Conservation (phyloP, 2,888 invertebrate species). For the Anaspis maculata region DNA sequence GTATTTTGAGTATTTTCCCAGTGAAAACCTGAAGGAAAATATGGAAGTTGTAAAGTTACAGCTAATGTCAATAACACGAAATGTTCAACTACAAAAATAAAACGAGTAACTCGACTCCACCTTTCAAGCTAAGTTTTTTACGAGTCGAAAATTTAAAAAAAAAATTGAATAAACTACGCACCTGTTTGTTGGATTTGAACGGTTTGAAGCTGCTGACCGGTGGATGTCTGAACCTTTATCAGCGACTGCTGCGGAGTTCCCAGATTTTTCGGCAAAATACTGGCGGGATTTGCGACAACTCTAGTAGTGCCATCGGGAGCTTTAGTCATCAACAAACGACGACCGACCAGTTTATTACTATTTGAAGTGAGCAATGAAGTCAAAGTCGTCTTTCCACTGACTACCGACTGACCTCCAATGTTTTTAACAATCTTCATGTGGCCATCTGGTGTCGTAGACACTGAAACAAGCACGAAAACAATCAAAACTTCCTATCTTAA, state of each 20-base stretch:
- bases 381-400: slow-evolving; percentile 54
- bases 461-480: slow-evolving; percentile 15
- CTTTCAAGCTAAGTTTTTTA: too few species aligned
- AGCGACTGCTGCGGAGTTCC: slow-evolving; percentile 42
- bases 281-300: slow-evolving; percentile 53
- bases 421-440: slow-evolving; percentile 59
- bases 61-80: too few species aligned
- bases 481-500: slow-evolving; percentile 3
- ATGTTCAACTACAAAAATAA: too few species aligned
- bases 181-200: slow-evolving; percentile 42
- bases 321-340: slow-evolving; percentile 69
- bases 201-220: slow-evolving; percentile 33
- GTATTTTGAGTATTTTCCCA: too few species aligned
- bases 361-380: slow-evolving; percentile 56
- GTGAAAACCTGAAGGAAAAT: too few species aligned
- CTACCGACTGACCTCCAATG: slow-evolving; percentile 46
- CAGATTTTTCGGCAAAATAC: slow-evolving; percentile 46
- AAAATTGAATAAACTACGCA: too few species aligned
- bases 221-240: slow-evolving; percentile 44
- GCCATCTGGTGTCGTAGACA: slow-evolving; percentile 44
- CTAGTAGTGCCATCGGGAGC: slow-evolving; percentile 59
- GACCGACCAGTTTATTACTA: slow-evolving; percentile 58
- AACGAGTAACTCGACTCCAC: too few species aligned
- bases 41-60: too few species aligned
- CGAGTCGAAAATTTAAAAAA: too few species aligned